A percentile compares a stretch with the other conserved stretches of the same genome.
Evolutionary conservation across 1,140 invertebrate species (phyloP).

Genomic region (Halictus rubicundus): DNA sequence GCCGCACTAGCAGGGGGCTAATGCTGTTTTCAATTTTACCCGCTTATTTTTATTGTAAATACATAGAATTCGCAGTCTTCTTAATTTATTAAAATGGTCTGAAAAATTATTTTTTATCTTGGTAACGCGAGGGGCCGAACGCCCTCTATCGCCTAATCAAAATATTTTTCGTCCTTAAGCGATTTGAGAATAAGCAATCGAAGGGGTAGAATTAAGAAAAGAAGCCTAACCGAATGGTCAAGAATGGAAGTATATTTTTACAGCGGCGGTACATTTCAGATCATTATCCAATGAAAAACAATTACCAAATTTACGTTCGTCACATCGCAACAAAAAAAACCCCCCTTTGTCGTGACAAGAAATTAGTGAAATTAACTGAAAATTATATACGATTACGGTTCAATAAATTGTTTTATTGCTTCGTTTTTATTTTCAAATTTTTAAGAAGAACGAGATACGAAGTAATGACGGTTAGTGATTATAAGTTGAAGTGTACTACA

Average conservation of each 20-base stretch:
- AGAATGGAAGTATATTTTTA: constrained; percentile 7
- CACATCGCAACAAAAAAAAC: neutral
- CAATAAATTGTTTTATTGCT: neutral
- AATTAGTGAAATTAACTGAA: neutral
- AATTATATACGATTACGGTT: neutral
- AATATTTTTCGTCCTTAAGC: too few species aligned
- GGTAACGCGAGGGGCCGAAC: too few species aligned
- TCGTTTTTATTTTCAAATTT: neutral
- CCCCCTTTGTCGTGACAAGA: neutral
- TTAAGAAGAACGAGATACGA: neutral
- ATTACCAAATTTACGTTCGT: too few species aligned
- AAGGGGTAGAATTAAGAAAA: neutral
- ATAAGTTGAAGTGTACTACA: neutral
- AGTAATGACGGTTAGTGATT: neutral
- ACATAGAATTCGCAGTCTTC: too few species aligned
- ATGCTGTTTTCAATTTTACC: too few species aligned
- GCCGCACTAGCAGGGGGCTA: too few species aligned
- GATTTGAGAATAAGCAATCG: too few species aligned
- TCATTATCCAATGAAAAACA: too few species aligned
- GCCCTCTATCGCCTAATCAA: too few species aligned
- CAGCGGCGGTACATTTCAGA: neutral
- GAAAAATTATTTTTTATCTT: too few species aligned
- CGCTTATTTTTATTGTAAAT: too few species aligned
- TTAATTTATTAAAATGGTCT: too few species aligned
- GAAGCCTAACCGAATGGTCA: neutral